phyloP scores from a whole-genome alignment of 1,140 invertebrate species.

The Battus philenor region DNA sequence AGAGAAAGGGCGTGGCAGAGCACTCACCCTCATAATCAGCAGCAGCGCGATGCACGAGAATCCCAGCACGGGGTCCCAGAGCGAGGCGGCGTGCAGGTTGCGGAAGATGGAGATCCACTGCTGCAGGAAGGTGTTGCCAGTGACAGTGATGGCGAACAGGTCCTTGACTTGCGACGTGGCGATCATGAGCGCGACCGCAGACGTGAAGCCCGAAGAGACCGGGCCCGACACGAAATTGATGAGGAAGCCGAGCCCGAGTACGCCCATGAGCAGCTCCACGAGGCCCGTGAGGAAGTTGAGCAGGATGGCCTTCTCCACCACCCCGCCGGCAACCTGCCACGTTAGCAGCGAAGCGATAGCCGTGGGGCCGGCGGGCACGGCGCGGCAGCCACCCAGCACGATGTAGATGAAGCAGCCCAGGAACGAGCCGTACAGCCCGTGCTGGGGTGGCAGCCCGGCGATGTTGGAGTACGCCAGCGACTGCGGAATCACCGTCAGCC shows the following conservation, averaged over 20 bases:
- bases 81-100: constrained; percentile 78
- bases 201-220: constrained; percentile 95
- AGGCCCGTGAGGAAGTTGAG: constrained; percentile 87
- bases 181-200: constrained; percentile 94
- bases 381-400: constrained; percentile 92
- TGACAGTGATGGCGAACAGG: constrained; percentile 86
- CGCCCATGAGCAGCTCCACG: constrained; percentile 89
- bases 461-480: constrained; percentile 90
- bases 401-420: constrained; percentile 94
- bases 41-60: constrained; percentile 83
- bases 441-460: constrained; percentile 87
- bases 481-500: constrained; percentile 89
- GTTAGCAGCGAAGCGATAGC: constrained; percentile 90
- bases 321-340: constrained; percentile 83
- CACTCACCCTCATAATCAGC: constrained; percentile 81
- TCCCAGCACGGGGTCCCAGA: constrained; percentile 83
- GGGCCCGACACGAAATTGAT: constrained; percentile 96
- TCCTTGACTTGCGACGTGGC: constrained; percentile 92
- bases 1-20: too few species aligned
- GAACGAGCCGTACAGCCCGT: constrained; percentile 94
- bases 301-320: constrained; percentile 86
- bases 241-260: constrained; percentile 92
- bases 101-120: constrained; percentile 82
- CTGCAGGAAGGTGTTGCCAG: constrained; percentile 83
- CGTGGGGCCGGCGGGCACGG: constrained; percentile 91